A percentile compares a stretch with the other conserved stretches of the same genome.
Conservation (phyloP, 2,797 vertebrate genomes). For the Avahi laniger region DNA sequence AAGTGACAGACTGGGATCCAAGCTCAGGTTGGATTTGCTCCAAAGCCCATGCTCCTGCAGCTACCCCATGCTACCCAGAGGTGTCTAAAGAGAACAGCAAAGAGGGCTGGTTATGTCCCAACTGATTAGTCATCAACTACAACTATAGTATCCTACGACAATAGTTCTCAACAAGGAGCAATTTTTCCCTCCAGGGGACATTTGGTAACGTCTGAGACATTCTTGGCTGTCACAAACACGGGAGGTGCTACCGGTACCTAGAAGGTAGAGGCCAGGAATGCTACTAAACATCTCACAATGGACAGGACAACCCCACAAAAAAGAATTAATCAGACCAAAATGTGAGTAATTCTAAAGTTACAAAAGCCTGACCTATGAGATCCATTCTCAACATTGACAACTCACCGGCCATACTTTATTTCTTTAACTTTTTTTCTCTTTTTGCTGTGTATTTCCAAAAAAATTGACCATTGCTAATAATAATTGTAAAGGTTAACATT, state of each 20-base stretch:
- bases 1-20: too few relatives aligned
- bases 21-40: background rate
- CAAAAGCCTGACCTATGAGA: background rate
- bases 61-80: background rate
- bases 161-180: background rate
- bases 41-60: background rate
- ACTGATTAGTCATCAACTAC: background rate
- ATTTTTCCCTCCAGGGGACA: background rate
- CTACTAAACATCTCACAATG: background rate
- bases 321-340: background rate
- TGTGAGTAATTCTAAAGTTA: background rate
- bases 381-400: background rate
- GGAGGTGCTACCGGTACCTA: background rate
- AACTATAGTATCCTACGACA: background rate
- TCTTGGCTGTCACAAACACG: background rate
- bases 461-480: background rate
- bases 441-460: background rate
- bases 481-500: background rate
- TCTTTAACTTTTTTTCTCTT: background rate
- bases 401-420: background rate
- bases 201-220: background rate
- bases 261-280: background rate
- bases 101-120: background rate
- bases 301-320: background rate
- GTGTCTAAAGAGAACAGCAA: background rate